A percentile compares a stretch with the other conserved stretches of the same genome.
phyloP scores from a whole-genome alignment of 2,888 invertebrate species.

The Folsomia manolachei region DNA sequence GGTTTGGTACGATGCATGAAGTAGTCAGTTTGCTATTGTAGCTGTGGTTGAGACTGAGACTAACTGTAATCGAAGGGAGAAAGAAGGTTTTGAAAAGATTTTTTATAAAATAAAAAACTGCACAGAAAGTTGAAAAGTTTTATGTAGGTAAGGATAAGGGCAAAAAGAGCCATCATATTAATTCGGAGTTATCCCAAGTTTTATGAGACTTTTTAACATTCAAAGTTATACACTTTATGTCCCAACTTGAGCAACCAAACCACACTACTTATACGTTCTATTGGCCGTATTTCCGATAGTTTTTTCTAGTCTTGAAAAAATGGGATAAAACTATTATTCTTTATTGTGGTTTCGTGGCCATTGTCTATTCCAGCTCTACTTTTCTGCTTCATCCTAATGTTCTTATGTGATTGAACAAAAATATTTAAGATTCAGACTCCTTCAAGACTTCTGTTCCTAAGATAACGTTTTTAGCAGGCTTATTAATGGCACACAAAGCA shows the following conservation, averaged over 20 bases:
- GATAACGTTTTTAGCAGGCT: neutral
- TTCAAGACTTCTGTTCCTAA: too few relatives aligned
- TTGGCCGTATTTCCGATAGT: neutral
- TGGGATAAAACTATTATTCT: neutral
- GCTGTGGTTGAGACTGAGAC: neutral
- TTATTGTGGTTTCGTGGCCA: neutral
- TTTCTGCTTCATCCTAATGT: neutral
- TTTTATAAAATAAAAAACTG: neutral
- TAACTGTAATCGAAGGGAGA: neutral
- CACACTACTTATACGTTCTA: neutral
- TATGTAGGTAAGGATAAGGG: neutral
- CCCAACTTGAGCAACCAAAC: neutral
- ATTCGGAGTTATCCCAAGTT: neutral
- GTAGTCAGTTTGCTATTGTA: conserved; percentile 8
- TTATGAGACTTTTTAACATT: neutral
- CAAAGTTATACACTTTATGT: neutral
- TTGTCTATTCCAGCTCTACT: neutral
- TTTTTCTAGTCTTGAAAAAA: neutral
- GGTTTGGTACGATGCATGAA: too few relatives aligned
- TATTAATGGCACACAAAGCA: neutral
- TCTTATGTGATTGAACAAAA: neutral
- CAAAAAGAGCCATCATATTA: neutral
- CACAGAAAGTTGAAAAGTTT: neutral
- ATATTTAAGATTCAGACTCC: neutral
- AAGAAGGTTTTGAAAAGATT: neutral